phyloP scores from a whole-genome alignment of 2,888 invertebrate species.

The Carpatolechia fugitivella region DNA sequence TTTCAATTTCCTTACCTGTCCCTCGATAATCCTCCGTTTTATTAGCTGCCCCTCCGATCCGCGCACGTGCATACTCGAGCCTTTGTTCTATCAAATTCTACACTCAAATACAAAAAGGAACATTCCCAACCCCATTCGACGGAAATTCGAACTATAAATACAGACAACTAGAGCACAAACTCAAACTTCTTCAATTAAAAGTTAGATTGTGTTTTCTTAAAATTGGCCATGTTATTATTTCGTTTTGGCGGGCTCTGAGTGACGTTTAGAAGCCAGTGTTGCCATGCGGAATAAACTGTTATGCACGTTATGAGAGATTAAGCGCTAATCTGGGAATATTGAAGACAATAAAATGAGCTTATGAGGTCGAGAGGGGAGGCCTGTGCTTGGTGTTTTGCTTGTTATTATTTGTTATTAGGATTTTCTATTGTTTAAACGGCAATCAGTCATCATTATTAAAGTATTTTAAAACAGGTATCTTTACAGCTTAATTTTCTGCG shows the following conservation, averaged over 20 bases:
- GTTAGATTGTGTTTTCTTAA: conserved; percentile 29
- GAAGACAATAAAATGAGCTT: conserved; percentile 78
- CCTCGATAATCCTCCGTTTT: conserved; percentile 71
- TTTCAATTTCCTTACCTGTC: conserved; percentile 75
- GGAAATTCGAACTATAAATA: conserved; percentile 29
- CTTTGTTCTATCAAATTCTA: conserved; percentile 70
- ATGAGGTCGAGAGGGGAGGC: conserved; percentile 48
- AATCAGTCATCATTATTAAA: background rate
- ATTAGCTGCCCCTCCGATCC: conserved; percentile 69
- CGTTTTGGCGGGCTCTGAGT: conserved; percentile 74
- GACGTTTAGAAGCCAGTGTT: conserved; percentile 73
- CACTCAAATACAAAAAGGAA: conserved; percentile 27
- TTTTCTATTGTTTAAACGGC: conserved; percentile 15
- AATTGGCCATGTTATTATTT: conserved; percentile 67
- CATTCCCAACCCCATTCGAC: conserved; percentile 20
- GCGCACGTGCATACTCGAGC: conserved; percentile 65
- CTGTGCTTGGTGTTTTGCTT: conserved; percentile 49
- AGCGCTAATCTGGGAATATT: conserved; percentile 77
- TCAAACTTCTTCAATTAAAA: conserved; percentile 15
- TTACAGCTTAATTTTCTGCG: too few species aligned
- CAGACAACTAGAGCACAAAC: conserved; percentile 25
- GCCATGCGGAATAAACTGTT: conserved; percentile 78
- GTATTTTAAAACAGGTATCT: background rate
- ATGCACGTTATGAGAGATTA: conserved; percentile 76
- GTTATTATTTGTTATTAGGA: conserved; percentile 26